Conservation (phyloP, 2,888 invertebrate genomes). For the Parthenolecanium corni region DNA sequence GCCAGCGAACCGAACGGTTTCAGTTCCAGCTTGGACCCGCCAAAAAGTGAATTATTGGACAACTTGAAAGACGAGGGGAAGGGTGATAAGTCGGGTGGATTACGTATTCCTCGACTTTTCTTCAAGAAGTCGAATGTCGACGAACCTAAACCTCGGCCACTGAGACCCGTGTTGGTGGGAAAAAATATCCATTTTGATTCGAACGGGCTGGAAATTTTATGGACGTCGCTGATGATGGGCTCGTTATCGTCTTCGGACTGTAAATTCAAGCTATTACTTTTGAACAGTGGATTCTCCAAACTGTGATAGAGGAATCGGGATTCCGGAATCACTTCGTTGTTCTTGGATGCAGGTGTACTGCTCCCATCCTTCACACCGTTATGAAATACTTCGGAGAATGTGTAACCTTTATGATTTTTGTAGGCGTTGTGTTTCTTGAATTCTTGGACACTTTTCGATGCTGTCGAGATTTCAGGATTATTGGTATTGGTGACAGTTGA, state of each 20-base stretch:
- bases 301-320: constrained; percentile 14
- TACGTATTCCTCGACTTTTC: too few relatives aligned
- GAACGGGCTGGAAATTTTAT: constrained; percentile 19
- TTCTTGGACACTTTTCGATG: neutral
- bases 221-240: constrained; percentile 1
- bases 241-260: neutral
- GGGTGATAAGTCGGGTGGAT: neutral
- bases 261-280: constrained; percentile 13
- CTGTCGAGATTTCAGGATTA: neutral
- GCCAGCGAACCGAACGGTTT: too few relatives aligned
- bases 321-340: neutral
- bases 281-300: constrained; percentile 14
- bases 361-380: neutral
- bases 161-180: neutral
- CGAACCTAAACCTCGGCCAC: neutral
- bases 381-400: neutral
- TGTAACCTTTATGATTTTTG: neutral
- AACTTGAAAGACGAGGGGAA: too few relatives aligned
- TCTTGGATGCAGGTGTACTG: neutral
- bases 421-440: neutral
- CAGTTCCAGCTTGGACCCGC: neutral
- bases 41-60: neutral
- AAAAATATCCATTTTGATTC: constrained; percentile 21
- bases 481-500: neutral
- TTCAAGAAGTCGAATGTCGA: too few relatives aligned